Conservation (phyloP, 2,888 invertebrate genomes). For the Lepas anatifera region DNA sequence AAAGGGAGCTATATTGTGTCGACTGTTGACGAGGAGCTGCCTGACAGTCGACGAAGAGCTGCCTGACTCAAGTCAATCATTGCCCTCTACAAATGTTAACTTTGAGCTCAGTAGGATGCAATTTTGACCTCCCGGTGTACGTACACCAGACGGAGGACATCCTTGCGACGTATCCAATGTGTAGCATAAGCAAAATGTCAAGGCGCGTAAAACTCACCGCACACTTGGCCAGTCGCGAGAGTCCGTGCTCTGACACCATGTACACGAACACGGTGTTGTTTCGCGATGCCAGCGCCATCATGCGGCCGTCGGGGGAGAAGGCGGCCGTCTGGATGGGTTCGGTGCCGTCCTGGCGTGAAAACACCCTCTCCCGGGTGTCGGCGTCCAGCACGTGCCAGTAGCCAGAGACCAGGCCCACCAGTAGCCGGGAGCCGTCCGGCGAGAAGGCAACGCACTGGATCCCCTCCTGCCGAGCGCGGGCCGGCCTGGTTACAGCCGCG, state of each 20-base stretch:
- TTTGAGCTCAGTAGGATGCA: too few relatives aligned
- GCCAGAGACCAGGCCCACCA: slow-evolving; percentile 64
- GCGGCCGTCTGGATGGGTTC: slow-evolving; percentile 53
- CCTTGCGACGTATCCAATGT: too few relatives aligned
- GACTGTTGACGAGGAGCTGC: too few relatives aligned
- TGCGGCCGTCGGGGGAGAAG: slow-evolving; percentile 64
- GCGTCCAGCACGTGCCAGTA: slow-evolving; percentile 75
- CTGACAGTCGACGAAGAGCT: too few relatives aligned
- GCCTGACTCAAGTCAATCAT: too few relatives aligned
- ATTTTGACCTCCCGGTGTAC: too few relatives aligned
- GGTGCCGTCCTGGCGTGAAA: slow-evolving; percentile 54
- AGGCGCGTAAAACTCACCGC: slow-evolving; percentile 55
- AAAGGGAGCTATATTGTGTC: too few relatives aligned
- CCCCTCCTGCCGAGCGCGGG: slow-evolving; percentile 45
- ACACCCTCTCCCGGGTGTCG: slow-evolving; percentile 56
- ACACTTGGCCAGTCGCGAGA: slow-evolving; percentile 69
- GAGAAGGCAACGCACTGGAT: slow-evolving; percentile 74
- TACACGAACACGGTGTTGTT: slow-evolving; percentile 86
- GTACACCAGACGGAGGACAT: too few relatives aligned
- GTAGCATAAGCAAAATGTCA: too few relatives aligned
- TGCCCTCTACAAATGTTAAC: too few relatives aligned
- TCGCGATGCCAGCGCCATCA: slow-evolving; percentile 71
- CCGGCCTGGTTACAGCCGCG: too few relatives aligned
- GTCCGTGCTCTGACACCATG: slow-evolving; percentile 64
- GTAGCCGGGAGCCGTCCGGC: slow-evolving; percentile 54